These are phyloP conservation scores for Heloderma charlesbogerti DNA, from an alignment of 2,113 vertebrate species.

Conservation along the genomic window DNA sequence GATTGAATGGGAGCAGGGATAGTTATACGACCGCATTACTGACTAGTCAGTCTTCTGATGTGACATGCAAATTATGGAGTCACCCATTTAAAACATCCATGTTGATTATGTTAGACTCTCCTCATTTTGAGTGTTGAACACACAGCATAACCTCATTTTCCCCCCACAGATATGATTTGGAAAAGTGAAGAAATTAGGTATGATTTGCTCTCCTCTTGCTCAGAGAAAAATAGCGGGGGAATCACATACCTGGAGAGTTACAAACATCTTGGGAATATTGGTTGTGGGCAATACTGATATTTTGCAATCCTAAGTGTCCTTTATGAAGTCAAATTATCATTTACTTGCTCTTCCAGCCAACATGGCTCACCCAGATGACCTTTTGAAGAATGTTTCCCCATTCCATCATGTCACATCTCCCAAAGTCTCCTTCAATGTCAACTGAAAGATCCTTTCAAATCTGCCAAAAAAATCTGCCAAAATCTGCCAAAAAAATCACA, in stretches of 20 bases:
- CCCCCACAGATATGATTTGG: constrained; percentile 37
- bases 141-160: not conserved
- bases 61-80: not conserved
- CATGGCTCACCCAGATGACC: no score
- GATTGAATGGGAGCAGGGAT: constrained; percentile 20
- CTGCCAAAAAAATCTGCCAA: not conserved
- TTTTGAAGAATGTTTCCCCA: no score
- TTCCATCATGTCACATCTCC: not conserved
- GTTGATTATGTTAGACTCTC: constrained; percentile 17
- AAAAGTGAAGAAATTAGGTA: constrained; percentile 31
- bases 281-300: not conserved
- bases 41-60: not conserved
- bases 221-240: not conserved
- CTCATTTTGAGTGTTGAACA: constrained; percentile 16
- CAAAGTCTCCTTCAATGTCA: not conserved
- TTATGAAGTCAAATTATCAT: not conserved
- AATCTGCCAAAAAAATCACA: no score
- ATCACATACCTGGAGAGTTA: not conserved
- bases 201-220: constrained; percentile 40
- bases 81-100: constrained; percentile 23
- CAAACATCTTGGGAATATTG: not conserved
- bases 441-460: not conserved
- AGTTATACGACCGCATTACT: not conserved
- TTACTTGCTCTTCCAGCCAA: not conserved
- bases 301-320: not conserved